Percentiles rank a stretch among this genome's conserved stretches.
Conservation (phyloP, 2,113 vertebrate genomes). For the Hippocampus zosterae region DNA sequence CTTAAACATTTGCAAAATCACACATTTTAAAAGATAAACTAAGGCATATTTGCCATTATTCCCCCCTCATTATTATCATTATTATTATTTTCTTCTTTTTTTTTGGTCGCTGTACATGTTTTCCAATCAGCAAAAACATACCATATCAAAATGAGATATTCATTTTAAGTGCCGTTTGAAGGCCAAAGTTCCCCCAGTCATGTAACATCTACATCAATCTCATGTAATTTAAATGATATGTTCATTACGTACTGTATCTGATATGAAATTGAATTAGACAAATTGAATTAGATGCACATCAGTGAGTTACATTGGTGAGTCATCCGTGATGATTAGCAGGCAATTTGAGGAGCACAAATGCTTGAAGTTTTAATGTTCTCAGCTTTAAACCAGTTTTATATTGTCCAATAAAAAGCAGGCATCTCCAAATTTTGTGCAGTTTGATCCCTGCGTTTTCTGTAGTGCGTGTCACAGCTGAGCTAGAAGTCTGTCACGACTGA, state of each 20-base stretch:
- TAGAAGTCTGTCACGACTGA: too few species aligned
- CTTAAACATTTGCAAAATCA: too few species aligned
- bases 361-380: background rate
- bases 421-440: background rate
- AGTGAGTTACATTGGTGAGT: conserved; percentile 19
- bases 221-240: conserved; percentile 4
- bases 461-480: too few species aligned
- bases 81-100: too few species aligned
- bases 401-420: background rate
- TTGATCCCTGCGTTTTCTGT: too few species aligned
- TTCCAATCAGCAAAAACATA: background rate
- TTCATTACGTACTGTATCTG: conserved; percentile 18
- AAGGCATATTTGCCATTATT: too few species aligned
- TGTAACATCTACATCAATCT: conserved; percentile 2
- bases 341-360: background rate
- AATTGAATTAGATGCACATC: conserved; percentile 26
- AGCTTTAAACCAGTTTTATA: background rate
- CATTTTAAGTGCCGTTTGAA: background rate
- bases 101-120: too few species aligned
- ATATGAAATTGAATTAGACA: conserved; percentile 30
- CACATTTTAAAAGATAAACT: too few species aligned
- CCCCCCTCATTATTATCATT: too few species aligned
- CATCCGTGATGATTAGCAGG: background rate
- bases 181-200: conserved; percentile 7
- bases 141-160: background rate